Evolutionary conservation across 2,113 vertebrate species (phyloP), one percentile per base, ranked within the genome.

Genomic region (Ivindomyrus marchei): DNA sequence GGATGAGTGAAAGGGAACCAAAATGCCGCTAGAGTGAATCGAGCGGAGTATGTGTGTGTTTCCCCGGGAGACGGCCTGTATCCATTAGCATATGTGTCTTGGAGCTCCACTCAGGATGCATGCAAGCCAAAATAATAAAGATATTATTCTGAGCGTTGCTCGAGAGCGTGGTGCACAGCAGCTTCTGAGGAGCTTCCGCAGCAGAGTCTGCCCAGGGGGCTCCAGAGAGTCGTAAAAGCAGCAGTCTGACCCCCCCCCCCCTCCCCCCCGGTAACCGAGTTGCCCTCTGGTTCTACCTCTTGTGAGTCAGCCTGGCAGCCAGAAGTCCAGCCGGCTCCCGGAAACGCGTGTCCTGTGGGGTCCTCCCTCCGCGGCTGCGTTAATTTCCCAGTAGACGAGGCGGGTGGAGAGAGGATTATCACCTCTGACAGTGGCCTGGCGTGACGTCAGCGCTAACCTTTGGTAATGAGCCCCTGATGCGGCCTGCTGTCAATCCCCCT

Each of bases 381-480:
- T 87, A 19, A 87, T 87, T 87, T 87, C 85, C 85, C 85, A 87
- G 85, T 7, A 19, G 85, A 49, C 15, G 85, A 19, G 49, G 27
- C n/a, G 6, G 47, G 56, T n/a, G n/a, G 85, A 53, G 85, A 53
- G 85, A 56, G 50, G 50, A 53, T 36, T 53, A 36, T 87, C 27
- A 39, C 39, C 83, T 46, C 19, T 47, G 21, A 85, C 42, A 11
- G 21, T 46, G 8, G 42, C 83, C 47, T 53, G 19, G 3, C 15
- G 6, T 53, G n/a, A 53, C 31, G 27, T 87, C 49, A 56, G 85
- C 6, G 0, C 24, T 87, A n/a, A 87, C 49, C 85, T 87, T 87
- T 56, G 13, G 0, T 87, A 87, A 53, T 87, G 47, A 87, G 85
- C 49, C 27, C 24, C 31, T 52, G 31, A 53, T 39, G 85, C 85